Evolutionary conservation across 1,140 invertebrate genomes (phyloP), one percentile per base, ranked within the genome.

Genomic region (Drosophila asahinai): DNA sequence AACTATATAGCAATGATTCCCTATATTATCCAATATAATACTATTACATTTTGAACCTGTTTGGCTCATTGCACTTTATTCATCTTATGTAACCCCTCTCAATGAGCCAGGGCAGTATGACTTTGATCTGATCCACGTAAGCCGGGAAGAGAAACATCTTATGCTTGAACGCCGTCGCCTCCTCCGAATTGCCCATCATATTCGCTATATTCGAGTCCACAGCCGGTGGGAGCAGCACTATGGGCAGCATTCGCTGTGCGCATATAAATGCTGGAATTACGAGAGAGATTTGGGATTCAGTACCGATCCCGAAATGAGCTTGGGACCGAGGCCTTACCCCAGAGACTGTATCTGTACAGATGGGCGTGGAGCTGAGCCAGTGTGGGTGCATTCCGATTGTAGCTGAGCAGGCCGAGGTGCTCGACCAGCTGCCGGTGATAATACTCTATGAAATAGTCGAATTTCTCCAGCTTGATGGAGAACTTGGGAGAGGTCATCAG

Each of bases 401-500:
- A 92, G 17, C 81, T 83, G 6, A 92, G 75, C 22, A 89, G 45
- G 1, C 62, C 36, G 1, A 92, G 66, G 58, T 91, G 62, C 8
- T 67, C 49, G 1, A 80, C 63, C 12, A 83, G 79, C 45, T 92
- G 48, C 25, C 75, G 67, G 57, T 92, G 81, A 77, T 92, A 92
- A 57, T 81, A 89, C 64, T 89, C 83, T 22, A 92, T 81, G 48
- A 92, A 89, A 49, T 91, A 45, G 60, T 92, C 89, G 9, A 92
- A 92, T 47, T 89, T 73, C 0, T 93, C 36, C 27, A 86, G 38
- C 25, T 92, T 92, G 0, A 86, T 80, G 3, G 72, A 64, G 9
- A 72, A 48, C 38, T 90, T 83, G 8, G 81, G 59, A 0, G 90
- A 83, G n/a, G 89, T 81, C 57, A 87, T 81, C 8, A 91, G 33